phyloP scores from a whole-genome alignment of 2,888 invertebrate genomes.

The Candidula unifasciata region DNA sequence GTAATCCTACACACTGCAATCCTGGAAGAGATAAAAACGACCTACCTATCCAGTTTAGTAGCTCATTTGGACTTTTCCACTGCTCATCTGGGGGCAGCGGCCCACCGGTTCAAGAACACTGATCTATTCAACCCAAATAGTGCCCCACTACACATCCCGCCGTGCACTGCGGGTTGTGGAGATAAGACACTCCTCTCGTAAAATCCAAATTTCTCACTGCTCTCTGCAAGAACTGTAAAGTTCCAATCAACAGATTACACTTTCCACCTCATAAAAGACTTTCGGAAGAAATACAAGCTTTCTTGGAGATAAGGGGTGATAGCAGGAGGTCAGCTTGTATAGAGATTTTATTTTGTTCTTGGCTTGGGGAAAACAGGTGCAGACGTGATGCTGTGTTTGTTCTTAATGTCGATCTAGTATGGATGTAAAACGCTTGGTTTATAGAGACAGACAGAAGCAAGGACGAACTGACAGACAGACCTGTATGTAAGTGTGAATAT shows the following conservation, averaged over 20 bases:
- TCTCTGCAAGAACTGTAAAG: neutral
- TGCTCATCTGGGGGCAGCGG: too few species aligned
- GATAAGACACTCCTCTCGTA: neutral
- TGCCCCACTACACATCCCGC: neutral
- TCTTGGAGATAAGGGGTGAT: neutral
- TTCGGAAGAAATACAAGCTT: neutral
- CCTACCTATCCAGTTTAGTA: too few species aligned
- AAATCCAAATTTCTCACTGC: neutral
- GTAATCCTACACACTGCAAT: too few species aligned
- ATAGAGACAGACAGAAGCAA: too few species aligned
- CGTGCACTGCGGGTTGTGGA: neutral
- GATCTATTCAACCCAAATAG: neutral
- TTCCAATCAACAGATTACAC: constrained; percentile 2
- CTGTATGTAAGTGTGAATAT: too few species aligned
- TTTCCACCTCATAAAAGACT: neutral
- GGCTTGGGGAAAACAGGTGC: neutral
- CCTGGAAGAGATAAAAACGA: too few species aligned
- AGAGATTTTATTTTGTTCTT: neutral
- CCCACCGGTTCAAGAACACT: neutral
- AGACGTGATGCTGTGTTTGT: neutral
- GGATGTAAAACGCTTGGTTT: too few species aligned
- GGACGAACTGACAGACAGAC: too few species aligned
- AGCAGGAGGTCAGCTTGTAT: neutral
- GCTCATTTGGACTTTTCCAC: too few species aligned
- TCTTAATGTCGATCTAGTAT: neutral